Conservation (phyloP, 2,888 invertebrate species). For the Hanleya hanleyi region DNA sequence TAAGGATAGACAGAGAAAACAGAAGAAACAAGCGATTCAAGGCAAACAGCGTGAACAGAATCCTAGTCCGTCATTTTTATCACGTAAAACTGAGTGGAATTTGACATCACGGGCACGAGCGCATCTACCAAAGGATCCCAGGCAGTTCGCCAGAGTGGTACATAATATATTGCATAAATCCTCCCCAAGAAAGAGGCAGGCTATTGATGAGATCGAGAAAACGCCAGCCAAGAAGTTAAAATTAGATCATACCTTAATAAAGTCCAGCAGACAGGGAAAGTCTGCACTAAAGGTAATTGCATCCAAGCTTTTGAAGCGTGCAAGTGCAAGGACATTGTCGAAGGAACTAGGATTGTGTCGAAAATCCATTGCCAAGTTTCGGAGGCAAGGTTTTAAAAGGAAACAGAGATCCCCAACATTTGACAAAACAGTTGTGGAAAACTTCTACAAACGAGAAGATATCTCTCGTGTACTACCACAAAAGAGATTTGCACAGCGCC, state of each 20-base stretch:
- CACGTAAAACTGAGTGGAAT: too few species aligned
- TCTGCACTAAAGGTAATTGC: not conserved
- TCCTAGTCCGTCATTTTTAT: too few species aligned
- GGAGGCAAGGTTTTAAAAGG: not conserved
- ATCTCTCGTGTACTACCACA: constrained; percentile 20
- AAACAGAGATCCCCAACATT: constrained; percentile 7
- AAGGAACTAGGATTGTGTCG: not conserved
- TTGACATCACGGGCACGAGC: too few species aligned
- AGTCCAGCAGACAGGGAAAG: not conserved
- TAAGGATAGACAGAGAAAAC: constrained; percentile 32
- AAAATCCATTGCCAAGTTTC: too few species aligned
- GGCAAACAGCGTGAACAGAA: too few species aligned
- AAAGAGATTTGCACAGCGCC: constrained; percentile 33
- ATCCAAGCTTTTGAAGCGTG: not conserved
- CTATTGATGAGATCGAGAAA: constrained; percentile 7
- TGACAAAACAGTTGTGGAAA: not conserved
- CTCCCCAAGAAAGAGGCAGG: constrained; percentile 24
- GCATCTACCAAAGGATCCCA: too few species aligned
- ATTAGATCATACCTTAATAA: too few species aligned
- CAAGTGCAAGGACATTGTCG: not conserved
- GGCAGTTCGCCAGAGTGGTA: too few species aligned
- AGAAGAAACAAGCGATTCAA: too few species aligned
- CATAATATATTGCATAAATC: too few species aligned
- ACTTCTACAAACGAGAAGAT: constrained; percentile 27
- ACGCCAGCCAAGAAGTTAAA: too few species aligned